phyloP scores from a whole-genome alignment of 1,140 invertebrate species.

The Dendrolimus punctatus region DNA sequence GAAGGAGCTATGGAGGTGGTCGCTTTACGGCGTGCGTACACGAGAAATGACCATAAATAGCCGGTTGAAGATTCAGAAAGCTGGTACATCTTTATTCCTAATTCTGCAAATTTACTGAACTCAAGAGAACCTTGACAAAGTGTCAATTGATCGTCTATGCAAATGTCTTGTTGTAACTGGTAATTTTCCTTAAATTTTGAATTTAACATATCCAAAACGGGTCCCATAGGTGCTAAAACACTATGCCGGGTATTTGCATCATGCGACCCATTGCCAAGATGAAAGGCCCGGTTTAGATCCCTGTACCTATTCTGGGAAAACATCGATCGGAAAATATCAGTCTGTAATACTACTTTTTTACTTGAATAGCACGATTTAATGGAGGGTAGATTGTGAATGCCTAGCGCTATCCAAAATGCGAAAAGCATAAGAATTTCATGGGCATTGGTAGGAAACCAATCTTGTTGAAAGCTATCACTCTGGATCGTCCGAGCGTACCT shows the following conservation, averaged over 20 bases:
- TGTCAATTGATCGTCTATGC: slow-evolving; percentile 5
- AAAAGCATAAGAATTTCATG: slow-evolving; percentile 4
- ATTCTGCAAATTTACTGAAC: slow-evolving; percentile 3
- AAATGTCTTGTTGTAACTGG: slow-evolving; percentile 1
- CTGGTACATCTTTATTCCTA: slow-evolving; percentile 9
- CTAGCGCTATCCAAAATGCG: slow-evolving; percentile 5
- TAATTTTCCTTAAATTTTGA: slow-evolving; percentile 4
- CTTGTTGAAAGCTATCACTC: not conserved
- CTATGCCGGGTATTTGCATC: too few species aligned
- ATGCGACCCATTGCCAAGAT: not conserved
- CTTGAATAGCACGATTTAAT: slow-evolving; percentile 3
- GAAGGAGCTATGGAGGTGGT: too few species aligned
- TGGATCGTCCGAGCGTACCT: not conserved
- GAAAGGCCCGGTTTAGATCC: slow-evolving; percentile 4
- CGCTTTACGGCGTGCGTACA: not conserved
- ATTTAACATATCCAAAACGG: not conserved
- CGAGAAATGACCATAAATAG: slow-evolving; percentile 5
- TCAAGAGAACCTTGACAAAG: slow-evolving; percentile 5
- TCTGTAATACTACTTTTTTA: not conserved
- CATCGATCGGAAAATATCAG: not conserved
- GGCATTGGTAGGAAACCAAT: slow-evolving; percentile 4
- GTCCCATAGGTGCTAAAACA: too few species aligned
- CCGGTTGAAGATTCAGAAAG: slow-evolving; percentile 7
- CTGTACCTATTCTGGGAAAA: slow-evolving; percentile 1
- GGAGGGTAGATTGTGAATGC: slow-evolving; percentile 3